Evolutionary conservation across 2,113 vertebrate genomes (phyloP).

Genomic region (Maccullochella peelii): DNA sequence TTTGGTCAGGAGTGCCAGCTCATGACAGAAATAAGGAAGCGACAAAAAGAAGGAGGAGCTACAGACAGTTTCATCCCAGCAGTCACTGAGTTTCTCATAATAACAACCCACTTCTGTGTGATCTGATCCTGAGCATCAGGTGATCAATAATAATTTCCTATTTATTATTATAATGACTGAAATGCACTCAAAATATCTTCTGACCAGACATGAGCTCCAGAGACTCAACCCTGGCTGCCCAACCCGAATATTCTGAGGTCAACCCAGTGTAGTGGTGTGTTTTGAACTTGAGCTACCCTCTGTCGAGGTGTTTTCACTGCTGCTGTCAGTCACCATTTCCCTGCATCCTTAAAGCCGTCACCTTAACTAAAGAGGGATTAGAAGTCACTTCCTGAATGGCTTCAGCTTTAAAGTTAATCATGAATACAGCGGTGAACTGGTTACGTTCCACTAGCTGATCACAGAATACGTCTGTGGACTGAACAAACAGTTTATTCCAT

Average conservation of each 20-base stretch:
- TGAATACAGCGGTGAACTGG: conserved; percentile 24
- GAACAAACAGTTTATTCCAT: conserved; percentile 6
- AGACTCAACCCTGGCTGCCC: neutral
- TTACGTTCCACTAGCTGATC: conserved; percentile 17
- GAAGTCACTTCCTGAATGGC: conserved; percentile 61
- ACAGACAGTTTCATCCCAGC: neutral
- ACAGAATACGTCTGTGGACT: neutral
- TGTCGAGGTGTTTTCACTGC: conserved; percentile 34
- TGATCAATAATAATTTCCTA: neutral
- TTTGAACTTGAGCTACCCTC: conserved; percentile 33
- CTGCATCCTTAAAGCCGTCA: conserved; percentile 58
- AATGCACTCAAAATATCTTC: neutral
- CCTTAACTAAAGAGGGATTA: conserved; percentile 74
- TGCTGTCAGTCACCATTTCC: conserved; percentile 52
- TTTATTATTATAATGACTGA: neutral
- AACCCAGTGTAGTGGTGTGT: neutral
- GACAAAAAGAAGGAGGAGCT: neutral
- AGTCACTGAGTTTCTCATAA: neutral
- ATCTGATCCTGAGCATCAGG: neutral
- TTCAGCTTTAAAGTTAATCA: conserved; percentile 47
- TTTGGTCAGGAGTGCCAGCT: neutral
- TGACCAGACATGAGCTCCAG: neutral
- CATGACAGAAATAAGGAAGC: neutral
- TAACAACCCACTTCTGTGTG: neutral
- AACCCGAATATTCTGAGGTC: neutral